A percentile compares a stretch with the other conserved stretches of the same genome.
phyloP scores from a whole-genome alignment of 2,797 vertebrate species.

The Notolepis coatsorum region DNA sequence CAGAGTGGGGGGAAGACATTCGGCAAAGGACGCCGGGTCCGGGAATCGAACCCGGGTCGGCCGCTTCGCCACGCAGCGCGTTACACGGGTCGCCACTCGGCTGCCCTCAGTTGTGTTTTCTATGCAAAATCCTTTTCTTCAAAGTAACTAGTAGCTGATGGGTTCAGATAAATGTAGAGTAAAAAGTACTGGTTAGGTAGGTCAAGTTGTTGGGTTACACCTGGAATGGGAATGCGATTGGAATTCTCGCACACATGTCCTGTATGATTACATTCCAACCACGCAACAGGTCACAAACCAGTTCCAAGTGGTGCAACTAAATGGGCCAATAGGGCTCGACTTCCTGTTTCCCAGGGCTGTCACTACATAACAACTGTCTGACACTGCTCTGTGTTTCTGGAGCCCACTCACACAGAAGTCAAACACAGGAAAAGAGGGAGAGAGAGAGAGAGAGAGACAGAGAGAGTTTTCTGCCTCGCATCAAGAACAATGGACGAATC shows the following conservation, averaged over 20 bases:
- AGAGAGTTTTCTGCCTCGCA: constrained; percentile 34
- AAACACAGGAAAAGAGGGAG: constrained; percentile 50
- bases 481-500: constrained; percentile 62
- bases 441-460: constrained; percentile 24
- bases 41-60: too few relatives aligned
- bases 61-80: too few relatives aligned
- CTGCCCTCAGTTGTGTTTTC: neutral
- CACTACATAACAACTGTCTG: constrained; percentile 38
- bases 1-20: too few relatives aligned
- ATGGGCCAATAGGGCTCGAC: constrained; percentile 61
- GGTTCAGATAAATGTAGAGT: neutral
- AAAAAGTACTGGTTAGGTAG: too few relatives aligned
- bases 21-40: too few relatives aligned
- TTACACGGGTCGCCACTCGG: neutral
- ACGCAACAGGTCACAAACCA: constrained; percentile 32
- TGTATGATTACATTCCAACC: constrained; percentile 64
- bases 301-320: constrained; percentile 20
- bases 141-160: too few relatives aligned
- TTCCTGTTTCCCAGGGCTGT: constrained; percentile 74
- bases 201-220: too few relatives aligned
- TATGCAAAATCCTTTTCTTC: too few relatives aligned
- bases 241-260: constrained; percentile 34
- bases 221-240: too few relatives aligned
- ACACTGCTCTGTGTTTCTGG: constrained; percentile 43
- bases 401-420: constrained; percentile 59